Base-by-base conservation (phyloP, 2,888 invertebrate species). In the Lasioglossum zephyrum region DNA sequence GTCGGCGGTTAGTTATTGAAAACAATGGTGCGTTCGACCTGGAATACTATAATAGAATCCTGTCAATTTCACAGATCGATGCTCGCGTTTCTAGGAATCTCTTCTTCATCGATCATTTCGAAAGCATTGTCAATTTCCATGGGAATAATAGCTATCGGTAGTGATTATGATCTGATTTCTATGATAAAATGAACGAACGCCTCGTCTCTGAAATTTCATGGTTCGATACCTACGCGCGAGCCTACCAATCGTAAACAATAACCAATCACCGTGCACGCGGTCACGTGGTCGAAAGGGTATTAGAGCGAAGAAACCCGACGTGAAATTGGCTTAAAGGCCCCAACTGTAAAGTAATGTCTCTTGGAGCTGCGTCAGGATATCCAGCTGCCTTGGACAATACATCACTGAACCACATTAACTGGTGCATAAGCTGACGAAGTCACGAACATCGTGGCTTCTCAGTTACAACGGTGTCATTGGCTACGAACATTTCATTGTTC, bases 301-400 rank as follows among this genome's bases (percentile, higher is more conserved):
- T 92, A 93, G 93, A 93, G 91, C 93, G 88, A 92, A 83, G 92
- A 92, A 90, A 92, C 91, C 91, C 86, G 84, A 89, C 89, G 88
- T 89, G 92, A 93, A 93, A 93, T 93, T 88, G 91, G 92, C 91
- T 92, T 92, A 92, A 89, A 87, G 89, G 86, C 89, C 82, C 84
- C 82, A 72, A 75, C 84, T 84, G 87, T 77, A 80, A 91, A 88
- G 87, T 88, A 87, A 85, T 87, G 87, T 81, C 89, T 81, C 73
- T 49, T 53, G 4, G 41, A 81, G 81, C 79, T 85, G 82, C 86
- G 82, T 86, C 85, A 70, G 85, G 80, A 85, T 81, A 85, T 78
- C 74, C 81, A 66, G 60, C 63, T 85, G 77, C 83, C 81, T 85
- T 90, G 83, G 84, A 87, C 84, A 81, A 86, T 86, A 84, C 84